These are phyloP conservation scores for Antitype chi DNA, from an alignment of 2,888 invertebrate genomes.

Conservation along the genomic window DNA sequence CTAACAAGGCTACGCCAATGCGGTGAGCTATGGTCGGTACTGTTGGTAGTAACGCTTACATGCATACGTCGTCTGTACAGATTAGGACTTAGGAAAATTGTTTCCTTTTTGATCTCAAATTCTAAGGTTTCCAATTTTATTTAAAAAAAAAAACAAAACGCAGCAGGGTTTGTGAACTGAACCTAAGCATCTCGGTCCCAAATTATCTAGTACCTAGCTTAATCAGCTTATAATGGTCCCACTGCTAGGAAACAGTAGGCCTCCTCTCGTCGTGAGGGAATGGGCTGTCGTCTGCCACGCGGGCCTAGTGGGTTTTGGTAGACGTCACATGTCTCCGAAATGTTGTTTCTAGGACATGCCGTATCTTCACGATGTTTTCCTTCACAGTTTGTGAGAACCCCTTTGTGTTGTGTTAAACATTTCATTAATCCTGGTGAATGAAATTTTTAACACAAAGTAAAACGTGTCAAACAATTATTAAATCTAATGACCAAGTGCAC, in stretches of 20 bases:
- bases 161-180: not conserved
- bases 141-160: not conserved
- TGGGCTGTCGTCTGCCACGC: too few species aligned
- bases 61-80: not conserved
- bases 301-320: too few species aligned
- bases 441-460: too few species aligned
- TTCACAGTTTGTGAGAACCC: too few species aligned
- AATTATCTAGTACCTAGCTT: not conserved
- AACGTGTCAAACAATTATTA: not conserved
- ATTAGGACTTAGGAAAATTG: not conserved
- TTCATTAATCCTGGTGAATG: too few species aligned
- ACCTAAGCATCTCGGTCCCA: not conserved
- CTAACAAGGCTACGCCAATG: slow-evolving; percentile 8
- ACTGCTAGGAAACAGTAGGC: too few species aligned
- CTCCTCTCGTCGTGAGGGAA: too few species aligned
- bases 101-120: not conserved
- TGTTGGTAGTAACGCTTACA: not conserved
- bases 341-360: too few species aligned
- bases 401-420: too few species aligned
- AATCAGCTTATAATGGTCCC: too few species aligned
- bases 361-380: too few species aligned
- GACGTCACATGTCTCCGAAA: too few species aligned
- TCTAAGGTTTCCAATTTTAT: not conserved
- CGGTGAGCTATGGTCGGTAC: not conserved
- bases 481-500: not conserved